A percentile compares a stretch with the other conserved stretches of the same genome.
Evolutionary conservation across 2,888 invertebrate species (phyloP).

Genomic region (Leptinotarsa juncta): DNA sequence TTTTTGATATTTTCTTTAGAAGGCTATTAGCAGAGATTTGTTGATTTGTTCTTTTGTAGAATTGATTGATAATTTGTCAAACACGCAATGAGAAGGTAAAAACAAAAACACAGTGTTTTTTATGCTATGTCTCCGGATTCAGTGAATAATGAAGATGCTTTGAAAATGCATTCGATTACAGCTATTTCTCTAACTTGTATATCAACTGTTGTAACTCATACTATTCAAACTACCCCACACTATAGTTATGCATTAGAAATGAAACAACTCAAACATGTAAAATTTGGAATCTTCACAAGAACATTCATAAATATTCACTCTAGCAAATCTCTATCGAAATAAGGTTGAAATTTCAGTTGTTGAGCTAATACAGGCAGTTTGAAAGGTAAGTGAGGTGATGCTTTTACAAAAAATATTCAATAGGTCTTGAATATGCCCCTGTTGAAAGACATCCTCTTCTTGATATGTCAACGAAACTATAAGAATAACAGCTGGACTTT

Average conservation of each 20-base stretch:
- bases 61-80: too few relatives aligned
- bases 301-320: not conserved
- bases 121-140: too few relatives aligned
- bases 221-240: too few relatives aligned
- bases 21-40: not conserved
- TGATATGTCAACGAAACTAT: slow-evolving; percentile 3
- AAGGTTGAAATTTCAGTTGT: not conserved
- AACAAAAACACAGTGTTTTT: too few relatives aligned
- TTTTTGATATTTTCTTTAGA: not conserved
- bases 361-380: not conserved
- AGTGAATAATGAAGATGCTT: too few relatives aligned
- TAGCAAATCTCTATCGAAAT: not conserved
- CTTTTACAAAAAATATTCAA: not conserved
- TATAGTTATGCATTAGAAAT: not conserved
- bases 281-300: not conserved
- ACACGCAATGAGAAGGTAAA: too few relatives aligned
- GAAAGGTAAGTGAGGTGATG: not conserved
- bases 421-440: not conserved
- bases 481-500: not conserved
- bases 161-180: too few relatives aligned
- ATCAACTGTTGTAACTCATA: too few relatives aligned
- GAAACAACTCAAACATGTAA: not conserved
- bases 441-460: not conserved
- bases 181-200: too few relatives aligned
- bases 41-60: not conserved